Conservation (phyloP, 2,888 invertebrate species). For the Orthosia incerta region DNA sequence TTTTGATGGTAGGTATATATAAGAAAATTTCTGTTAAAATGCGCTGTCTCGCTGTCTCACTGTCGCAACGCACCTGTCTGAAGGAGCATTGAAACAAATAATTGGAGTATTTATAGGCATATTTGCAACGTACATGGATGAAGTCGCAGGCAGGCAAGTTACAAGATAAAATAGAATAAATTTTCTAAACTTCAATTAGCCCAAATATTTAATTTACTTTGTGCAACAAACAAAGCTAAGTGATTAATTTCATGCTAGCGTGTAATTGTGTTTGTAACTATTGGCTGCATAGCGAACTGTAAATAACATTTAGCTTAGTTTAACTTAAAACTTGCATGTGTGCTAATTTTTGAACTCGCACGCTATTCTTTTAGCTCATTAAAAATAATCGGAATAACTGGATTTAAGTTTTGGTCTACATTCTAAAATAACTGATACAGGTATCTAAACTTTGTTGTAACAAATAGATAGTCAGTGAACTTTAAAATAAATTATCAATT, state of each 20-base stretch:
- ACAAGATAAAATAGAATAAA: neutral
- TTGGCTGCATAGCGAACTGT: slow-evolving; percentile 16
- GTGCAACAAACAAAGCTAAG: slow-evolving; percentile 51
- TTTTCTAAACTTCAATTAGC: slow-evolving; percentile 37
- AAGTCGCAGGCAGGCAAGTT: no score
- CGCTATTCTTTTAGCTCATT: neutral
- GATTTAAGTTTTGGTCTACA: neutral
- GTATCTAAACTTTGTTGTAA: neutral
- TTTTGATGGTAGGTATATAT: no score
- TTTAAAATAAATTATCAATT: no score
- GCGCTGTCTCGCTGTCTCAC: no score
- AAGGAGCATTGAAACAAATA: no score
- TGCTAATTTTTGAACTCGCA: slow-evolving; percentile 6
- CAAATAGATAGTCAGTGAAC: no score
- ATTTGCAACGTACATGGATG: no score
- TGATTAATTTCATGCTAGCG: slow-evolving; percentile 47
- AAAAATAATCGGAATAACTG: neutral
- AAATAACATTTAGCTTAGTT: slow-evolving; percentile 32
- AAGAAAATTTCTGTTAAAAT: no score
- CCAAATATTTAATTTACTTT: slow-evolving; percentile 44
- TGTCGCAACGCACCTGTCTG: no score
- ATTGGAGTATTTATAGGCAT: no score
- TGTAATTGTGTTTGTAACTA: slow-evolving; percentile 44
- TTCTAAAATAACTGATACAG: neutral
- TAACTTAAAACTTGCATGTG: neutral